Evolutionary conservation across 2,888 invertebrate genomes (phyloP).

Genomic region (Kryphioiulus occultus): DNA sequence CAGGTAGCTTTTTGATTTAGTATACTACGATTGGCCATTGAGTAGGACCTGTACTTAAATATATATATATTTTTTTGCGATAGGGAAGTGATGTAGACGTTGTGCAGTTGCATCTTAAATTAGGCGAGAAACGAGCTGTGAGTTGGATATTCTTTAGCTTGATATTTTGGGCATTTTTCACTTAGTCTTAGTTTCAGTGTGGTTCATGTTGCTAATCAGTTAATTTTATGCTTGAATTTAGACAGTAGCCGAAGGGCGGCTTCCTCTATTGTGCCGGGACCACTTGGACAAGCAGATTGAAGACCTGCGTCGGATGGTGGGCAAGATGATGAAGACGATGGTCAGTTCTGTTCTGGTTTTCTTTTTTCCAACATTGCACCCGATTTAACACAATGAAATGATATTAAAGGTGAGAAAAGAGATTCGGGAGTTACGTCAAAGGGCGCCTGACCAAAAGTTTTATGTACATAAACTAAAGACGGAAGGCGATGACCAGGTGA

Average conservation of each 20-base stretch:
- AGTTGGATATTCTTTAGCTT: background rate
- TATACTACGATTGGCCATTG: background rate
- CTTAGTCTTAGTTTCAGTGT: too few relatives aligned
- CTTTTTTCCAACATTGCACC: too few relatives aligned
- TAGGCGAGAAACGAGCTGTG: conserved; percentile 16
- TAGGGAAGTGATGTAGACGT: background rate
- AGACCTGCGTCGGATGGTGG: background rate
- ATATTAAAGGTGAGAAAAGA: background rate
- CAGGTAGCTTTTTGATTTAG: background rate
- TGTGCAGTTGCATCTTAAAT: background rate
- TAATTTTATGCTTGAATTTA: background rate
- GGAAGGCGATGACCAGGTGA: conserved; percentile 33
- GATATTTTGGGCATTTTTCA: too few relatives aligned
- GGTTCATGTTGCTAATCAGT: background rate
- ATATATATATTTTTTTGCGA: background rate
- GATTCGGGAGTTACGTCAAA: background rate
- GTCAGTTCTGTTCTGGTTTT: background rate
- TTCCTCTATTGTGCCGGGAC: conserved; percentile 24
- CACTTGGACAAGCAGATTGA: background rate
- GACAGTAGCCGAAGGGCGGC: conserved; percentile 7
- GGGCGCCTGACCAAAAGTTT: background rate
- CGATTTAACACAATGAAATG: background rate
- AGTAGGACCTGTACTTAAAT: background rate
- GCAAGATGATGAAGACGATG: background rate
- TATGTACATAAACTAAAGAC: background rate